phyloP scores from a whole-genome alignment of 2,113 vertebrate species.

The Stercorarius parasiticus region DNA sequence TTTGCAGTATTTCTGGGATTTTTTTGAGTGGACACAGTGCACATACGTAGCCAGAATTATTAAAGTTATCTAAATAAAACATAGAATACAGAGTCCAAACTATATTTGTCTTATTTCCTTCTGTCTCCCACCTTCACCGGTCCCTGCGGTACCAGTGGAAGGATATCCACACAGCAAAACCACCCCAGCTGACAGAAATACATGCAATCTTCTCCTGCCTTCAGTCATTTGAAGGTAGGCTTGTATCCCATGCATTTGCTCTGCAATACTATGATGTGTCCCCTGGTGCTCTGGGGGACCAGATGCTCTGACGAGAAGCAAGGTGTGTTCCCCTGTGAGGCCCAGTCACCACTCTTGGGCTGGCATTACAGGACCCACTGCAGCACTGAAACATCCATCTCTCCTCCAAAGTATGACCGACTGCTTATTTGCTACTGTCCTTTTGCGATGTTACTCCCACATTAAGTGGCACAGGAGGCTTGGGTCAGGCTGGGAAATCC shows the following conservation, averaged over 20 bases:
- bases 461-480: too few species aligned
- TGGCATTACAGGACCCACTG: background rate
- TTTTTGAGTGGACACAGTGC: background rate
- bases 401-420: background rate
- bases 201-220: background rate
- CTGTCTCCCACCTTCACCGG: background rate
- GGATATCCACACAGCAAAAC: too few species aligned
- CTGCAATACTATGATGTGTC: too few species aligned
- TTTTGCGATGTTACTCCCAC: too few species aligned
- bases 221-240: background rate
- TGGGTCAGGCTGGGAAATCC: background rate
- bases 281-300: too few species aligned
- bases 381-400: background rate
- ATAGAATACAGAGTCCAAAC: background rate
- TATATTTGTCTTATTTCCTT: background rate
- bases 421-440: background rate
- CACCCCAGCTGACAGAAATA: background rate
- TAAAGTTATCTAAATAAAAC: background rate
- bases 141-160: background rate
- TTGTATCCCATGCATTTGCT: background rate
- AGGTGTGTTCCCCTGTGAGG: rapidly evolving
- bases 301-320: background rate
- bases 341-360: background rate
- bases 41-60: background rate
- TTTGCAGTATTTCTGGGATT: background rate